Percentiles rank a stretch among this genome's conserved stretches.
Evolutionary conservation across 2,113 vertebrate species (phyloP).

Genomic region (Clarias magur): DNA sequence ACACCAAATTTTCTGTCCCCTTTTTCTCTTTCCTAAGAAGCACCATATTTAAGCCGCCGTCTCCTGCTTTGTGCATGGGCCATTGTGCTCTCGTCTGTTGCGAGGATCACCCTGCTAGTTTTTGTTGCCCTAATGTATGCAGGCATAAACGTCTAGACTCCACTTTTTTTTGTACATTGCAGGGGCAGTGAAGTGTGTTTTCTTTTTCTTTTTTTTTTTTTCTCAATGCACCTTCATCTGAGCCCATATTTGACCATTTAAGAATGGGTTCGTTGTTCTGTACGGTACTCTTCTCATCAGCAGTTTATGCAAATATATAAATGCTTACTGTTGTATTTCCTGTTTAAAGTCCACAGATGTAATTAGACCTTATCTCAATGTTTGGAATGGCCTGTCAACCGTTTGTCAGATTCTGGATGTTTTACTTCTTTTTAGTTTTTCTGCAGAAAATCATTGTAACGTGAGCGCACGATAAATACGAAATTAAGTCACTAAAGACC

Average conservation of each 20-base stretch:
- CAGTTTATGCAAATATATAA: constrained; percentile 10
- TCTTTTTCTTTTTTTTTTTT: no score
- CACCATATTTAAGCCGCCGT: constrained; percentile 75
- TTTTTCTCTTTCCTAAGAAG: constrained; percentile 74
- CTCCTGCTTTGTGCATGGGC: constrained; percentile 69
- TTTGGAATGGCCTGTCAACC: neutral
- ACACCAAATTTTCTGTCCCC: constrained; percentile 72
- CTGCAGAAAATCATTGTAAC: neutral
- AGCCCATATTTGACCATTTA: constrained; percentile 40
- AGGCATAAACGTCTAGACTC: constrained; percentile 75
- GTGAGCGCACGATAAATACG: no score
- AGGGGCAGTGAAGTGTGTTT: constrained; percentile 63
- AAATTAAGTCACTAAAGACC: neutral
- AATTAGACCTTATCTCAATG: constrained; percentile 20
- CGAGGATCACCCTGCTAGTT: constrained; percentile 71
- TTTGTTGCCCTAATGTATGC: constrained; percentile 71
- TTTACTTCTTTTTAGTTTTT: neutral
- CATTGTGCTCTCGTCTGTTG: constrained; percentile 73
- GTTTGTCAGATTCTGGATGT: neutral
- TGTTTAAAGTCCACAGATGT: constrained; percentile 54
- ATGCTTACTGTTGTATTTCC: constrained; percentile 52
- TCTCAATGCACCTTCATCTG: constrained; percentile 30
- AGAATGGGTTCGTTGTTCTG: neutral
- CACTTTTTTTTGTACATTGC: constrained; percentile 66
- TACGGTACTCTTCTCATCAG: neutral